These are phyloP conservation scores for Falco berigora DNA, from an alignment of 2,797 vertebrate species.

Conservation along the genomic window DNA sequence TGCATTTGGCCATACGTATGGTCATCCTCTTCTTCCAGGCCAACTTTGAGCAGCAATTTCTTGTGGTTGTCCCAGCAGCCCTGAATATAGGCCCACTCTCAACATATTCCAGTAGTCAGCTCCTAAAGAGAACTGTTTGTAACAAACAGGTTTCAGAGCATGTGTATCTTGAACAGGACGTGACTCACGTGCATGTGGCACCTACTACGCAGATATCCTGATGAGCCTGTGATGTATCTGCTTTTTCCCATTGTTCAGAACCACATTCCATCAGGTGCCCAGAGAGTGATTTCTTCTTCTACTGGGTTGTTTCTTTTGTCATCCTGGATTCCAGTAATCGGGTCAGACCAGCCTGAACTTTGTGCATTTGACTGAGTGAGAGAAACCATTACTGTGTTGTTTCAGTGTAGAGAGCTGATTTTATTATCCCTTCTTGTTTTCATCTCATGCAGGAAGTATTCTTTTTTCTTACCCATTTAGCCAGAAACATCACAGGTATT, in stretches of 20 bases:
- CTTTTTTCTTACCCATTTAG: not conserved
- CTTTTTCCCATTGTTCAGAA: not conserved
- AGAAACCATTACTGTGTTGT: not conserved
- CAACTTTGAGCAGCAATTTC: not conserved
- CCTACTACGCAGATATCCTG: not conserved
- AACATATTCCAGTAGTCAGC: not conserved
- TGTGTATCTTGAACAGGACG: fast-evolving
- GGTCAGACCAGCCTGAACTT: not conserved
- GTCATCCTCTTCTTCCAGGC: not conserved
- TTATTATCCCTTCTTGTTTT: constrained; percentile 19
- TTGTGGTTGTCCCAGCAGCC: not conserved
- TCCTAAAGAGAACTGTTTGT: not conserved
- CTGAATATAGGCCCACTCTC: not conserved
- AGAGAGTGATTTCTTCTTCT: not conserved
- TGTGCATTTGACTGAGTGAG: not conserved
- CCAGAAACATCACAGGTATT: not conserved
- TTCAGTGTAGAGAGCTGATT: not conserved
- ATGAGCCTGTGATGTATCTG: not conserved
- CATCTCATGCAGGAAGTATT: not conserved
- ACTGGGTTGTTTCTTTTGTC: not conserved
- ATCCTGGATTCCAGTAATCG: not conserved
- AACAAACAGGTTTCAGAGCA: not conserved
- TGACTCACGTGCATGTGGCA: not conserved
- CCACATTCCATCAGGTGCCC: not conserved
- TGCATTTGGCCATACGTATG: not conserved